Evolutionary conservation across 2,113 vertebrate genomes (phyloP).

Genomic region (Coracopsis vasa): DNA sequence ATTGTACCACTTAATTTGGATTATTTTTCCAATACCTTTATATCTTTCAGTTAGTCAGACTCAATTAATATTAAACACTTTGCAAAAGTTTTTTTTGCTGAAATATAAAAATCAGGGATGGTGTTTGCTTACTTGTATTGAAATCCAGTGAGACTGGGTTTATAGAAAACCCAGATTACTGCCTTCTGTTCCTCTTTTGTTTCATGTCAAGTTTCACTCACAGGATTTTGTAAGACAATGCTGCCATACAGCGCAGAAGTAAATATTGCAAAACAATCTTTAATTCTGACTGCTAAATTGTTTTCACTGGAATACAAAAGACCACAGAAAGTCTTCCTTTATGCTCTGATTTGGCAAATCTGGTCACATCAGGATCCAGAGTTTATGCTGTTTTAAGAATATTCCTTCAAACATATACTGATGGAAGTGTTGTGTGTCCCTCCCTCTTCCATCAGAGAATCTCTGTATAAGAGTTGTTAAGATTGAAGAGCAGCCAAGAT

Average conservation of each 20-base stretch:
- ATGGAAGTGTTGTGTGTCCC: background rate
- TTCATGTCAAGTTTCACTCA: background rate
- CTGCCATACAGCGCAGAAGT: background rate
- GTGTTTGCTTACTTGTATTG: background rate
- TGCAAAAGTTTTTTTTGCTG: background rate
- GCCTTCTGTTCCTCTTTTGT: conserved; percentile 9
- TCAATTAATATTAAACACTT: background rate
- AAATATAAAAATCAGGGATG: background rate
- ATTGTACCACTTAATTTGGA: background rate
- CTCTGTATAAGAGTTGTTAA: background rate
- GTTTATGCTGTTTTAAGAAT: background rate
- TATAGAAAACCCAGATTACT: background rate
- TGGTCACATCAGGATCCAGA: background rate
- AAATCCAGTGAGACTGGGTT: background rate
- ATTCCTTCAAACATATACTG: background rate
- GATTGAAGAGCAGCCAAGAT: background rate
- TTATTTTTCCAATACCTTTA: background rate
- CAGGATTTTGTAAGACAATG: background rate
- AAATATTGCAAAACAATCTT: background rate
- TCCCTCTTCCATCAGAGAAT: background rate
- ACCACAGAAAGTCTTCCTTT: background rate
- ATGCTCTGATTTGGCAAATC: background rate
- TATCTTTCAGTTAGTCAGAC: background rate
- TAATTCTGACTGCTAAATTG: background rate
- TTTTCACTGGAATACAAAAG: background rate